Evolutionary conservation across 2,888 invertebrate species (phyloP).

Genomic region (Plebejus melissa): DNA sequence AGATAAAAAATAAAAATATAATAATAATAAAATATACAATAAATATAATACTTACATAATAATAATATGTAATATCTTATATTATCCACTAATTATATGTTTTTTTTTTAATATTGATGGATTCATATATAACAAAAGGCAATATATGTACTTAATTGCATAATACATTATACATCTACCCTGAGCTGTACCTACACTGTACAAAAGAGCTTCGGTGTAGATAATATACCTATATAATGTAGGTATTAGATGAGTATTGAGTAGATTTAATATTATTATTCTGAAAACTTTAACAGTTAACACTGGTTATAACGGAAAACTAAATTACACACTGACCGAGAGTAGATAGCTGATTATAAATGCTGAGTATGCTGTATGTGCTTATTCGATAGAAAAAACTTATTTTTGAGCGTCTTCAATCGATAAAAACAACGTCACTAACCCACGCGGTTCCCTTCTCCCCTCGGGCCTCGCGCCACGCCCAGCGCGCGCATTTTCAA

Average conservation of each 20-base stretch:
- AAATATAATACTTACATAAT: too few relatives aligned
- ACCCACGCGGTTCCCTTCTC: conserved; percentile 41
- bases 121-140: too few relatives aligned
- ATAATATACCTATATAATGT: too few relatives aligned
- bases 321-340: neutral
- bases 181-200: neutral
- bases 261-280: neutral
- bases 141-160: too few relatives aligned
- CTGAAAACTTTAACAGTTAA: neutral
- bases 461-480: conserved; percentile 67
- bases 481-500: conserved; percentile 71
- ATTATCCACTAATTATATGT: too few relatives aligned
- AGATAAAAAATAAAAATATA: too few relatives aligned
- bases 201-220: neutral
- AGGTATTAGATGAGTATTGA: too few relatives aligned
- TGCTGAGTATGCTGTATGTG: too few relatives aligned
- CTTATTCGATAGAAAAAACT: conserved; percentile 26
- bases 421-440: conserved; percentile 36
- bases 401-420: conserved; percentile 28
- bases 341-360: neutral
- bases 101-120: too few relatives aligned
- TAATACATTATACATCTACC: neutral
- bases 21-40: too few relatives aligned
- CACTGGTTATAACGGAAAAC: too few relatives aligned
- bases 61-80: too few relatives aligned